Evolutionary conservation across 2,797 vertebrate species (phyloP), one percentile per base, ranked within the genome.

Genomic region (Coccyzus lansbergi): DNA sequence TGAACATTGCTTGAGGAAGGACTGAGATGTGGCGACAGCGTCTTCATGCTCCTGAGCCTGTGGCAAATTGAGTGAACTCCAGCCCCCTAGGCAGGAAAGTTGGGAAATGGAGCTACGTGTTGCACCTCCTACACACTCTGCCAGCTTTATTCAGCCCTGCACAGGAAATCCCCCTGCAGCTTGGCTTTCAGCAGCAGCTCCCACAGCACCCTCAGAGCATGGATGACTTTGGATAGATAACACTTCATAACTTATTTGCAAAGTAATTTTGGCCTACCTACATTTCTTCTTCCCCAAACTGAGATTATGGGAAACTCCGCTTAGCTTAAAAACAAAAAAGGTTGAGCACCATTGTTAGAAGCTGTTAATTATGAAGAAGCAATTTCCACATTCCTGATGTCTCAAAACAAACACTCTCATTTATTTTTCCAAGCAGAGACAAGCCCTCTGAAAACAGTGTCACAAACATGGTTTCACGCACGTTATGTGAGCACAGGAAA

Each of bases 401-500:
- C 93, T 83, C 78, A 58, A 79, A 95, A 86, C 79, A 94, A 93
- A 92, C 69, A 13, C 29, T 83, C 49, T 34, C 59, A 3, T 38
- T 85, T 29, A 33, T n/a, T 87, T 85, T 88, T 80, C 93, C 93
- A 92, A 42, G 86, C 86, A 67, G 90, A 51, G 58, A 40, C 29
- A 20, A 82, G 86, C 34, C 21, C 68, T 70, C 31, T 74, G 81
- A 6, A 46, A 84, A 31, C 25, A 12, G 55, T n/a, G 69, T 59
- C 90, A 31, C 8, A 74, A 28, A 34, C 62, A 49, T 1, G 2
- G 46, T 22, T 78, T 70, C 63, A 12, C 0, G 0, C 38, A 0
- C 28, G 60, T 74, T 74, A 12, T 8, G 14, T 4, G 76, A 93
- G 90, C 88, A 77, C 92, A 95, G 94, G 95, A 94, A 93, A 74